Percentiles rank a stretch among this genome's conserved stretches.
These are phyloP conservation scores for Anaspis maculata DNA, from an alignment of 2,888 invertebrate species.

Conservation along the genomic window DNA sequence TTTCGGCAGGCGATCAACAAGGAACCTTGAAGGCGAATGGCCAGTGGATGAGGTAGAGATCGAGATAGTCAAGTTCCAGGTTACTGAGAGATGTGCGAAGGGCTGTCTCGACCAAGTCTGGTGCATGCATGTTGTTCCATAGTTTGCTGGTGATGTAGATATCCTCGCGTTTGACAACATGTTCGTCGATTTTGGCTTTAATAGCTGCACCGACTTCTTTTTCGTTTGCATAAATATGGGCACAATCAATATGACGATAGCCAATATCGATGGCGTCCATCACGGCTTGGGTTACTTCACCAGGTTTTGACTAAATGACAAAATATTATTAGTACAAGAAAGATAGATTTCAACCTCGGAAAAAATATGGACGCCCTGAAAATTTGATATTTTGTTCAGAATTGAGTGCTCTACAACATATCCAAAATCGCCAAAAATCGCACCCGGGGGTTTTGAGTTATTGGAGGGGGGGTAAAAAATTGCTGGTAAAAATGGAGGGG, in stretches of 20 bases:
- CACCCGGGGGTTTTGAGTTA: too few species aligned
- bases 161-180: slow-evolving; percentile 60
- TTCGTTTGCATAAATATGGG: slow-evolving; percentile 61
- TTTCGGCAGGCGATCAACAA: background rate
- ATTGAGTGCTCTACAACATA: too few species aligned
- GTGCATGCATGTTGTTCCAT: slow-evolving; percentile 76
- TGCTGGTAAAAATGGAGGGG: too few species aligned
- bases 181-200: slow-evolving; percentile 53
- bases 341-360: too few species aligned
- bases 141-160: slow-evolving; percentile 63
- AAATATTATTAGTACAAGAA: background rate
- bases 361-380: too few species aligned
- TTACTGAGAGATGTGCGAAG: slow-evolving; percentile 61
- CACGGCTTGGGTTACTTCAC: slow-evolving; percentile 57
- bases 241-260: slow-evolving; percentile 70
- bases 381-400: too few species aligned
- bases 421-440: too few species aligned
- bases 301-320: slow-evolving; percentile 54
- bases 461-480: too few species aligned
- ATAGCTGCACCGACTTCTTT: slow-evolving; percentile 61
- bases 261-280: slow-evolving; percentile 67
- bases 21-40: slow-evolving; percentile 72
- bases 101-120: slow-evolving; percentile 65
- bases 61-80: slow-evolving; percentile 69
- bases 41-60: slow-evolving; percentile 89